phyloP scores from a whole-genome alignment of 2,888 invertebrate genomes.

The Seira ritae region DNA sequence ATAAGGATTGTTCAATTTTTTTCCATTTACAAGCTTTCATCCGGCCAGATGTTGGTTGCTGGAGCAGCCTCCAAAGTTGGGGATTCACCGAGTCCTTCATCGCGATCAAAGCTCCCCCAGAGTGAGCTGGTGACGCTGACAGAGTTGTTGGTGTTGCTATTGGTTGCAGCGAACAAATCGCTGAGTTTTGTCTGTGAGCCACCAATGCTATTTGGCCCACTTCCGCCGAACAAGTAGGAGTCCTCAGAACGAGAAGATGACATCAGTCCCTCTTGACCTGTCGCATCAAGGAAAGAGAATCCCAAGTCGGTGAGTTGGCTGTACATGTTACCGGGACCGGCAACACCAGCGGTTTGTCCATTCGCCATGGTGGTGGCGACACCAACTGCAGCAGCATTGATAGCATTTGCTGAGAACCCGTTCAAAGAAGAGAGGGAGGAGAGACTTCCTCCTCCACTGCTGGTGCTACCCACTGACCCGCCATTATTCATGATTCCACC shows the following conservation, averaged over 20 bases:
- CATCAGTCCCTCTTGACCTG: slow-evolving; percentile 64
- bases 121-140: slow-evolving; percentile 74
- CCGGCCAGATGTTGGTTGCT: slow-evolving; percentile 77
- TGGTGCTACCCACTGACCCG: slow-evolving; percentile 68
- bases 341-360: slow-evolving; percentile 47
- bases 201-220: slow-evolving; percentile 70
- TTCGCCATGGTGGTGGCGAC: slow-evolving; percentile 41
- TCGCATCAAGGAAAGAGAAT: slow-evolving; percentile 65
- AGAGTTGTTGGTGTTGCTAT: slow-evolving; percentile 60
- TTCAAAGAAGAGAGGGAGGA: slow-evolving; percentile 71
- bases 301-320: slow-evolving; percentile 66
- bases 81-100: slow-evolving; percentile 91
- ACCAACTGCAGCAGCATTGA: slow-evolving; percentile 29
- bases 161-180: slow-evolving; percentile 67
- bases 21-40: slow-evolving; percentile 59
- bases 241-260: slow-evolving; percentile 70
- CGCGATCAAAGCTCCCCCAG: slow-evolving; percentile 82
- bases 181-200: slow-evolving; percentile 71
- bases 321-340: slow-evolving; percentile 49
- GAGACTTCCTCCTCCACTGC: slow-evolving; percentile 70
- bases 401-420: slow-evolving; percentile 66
- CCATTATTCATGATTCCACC: slow-evolving; percentile 50
- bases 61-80: slow-evolving; percentile 89
- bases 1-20: slow-evolving; percentile 21
- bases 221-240: slow-evolving; percentile 70